Evolutionary conservation across 2,113 vertebrate species (phyloP), one percentile per base, ranked within the genome.

Genomic region (Zosterops hypoxanthus): DNA sequence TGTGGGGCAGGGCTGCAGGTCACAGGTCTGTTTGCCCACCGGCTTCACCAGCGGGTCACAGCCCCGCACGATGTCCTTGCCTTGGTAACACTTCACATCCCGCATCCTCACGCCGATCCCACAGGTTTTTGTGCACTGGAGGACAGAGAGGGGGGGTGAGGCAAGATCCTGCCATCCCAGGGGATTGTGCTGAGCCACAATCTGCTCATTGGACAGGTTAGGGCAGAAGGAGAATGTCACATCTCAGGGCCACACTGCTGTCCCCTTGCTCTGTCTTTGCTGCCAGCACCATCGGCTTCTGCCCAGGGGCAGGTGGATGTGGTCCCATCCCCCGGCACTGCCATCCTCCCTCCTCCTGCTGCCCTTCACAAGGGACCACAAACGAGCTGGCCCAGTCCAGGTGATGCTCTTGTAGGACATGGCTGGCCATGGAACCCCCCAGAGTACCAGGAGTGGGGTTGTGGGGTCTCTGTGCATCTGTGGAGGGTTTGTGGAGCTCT

Each of bases 11-110:
- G 99, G 97, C 95, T 99, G 99, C 42, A 99, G 98, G 81, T 99
- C 99, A 4, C 99, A 99, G 56, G 99, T 99, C 97, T 99, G 99
- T 63, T 99, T 99, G 94, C 98, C 98, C 5, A 99, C 98, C 0
- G 99, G 99, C 84, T 99, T 99, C 95, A 99, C 98, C 77, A 99
- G 98, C 0, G 99, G 98, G 97, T 99, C 99, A 0, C 99, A 99
- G 83, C 99, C 99, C 5, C 99, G 98, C 39, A 99, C 99, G 7
- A 99, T 97, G 97, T 99, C 99, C 19, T 98, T 97, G 28, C 98
- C 99, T 95, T 99, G 99, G 97, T 99, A 99, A 86, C 99, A 99
- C 94, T 99, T 99, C 65, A 99, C 99, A 1, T 99, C 99, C 6
- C 99, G 97, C 99, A 99, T 99, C 91, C 99, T 92, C 93, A 99